These are phyloP conservation scores for Aphis gossypii DNA, from an alignment of 1,140 invertebrate species.

Conservation along the genomic window DNA sequence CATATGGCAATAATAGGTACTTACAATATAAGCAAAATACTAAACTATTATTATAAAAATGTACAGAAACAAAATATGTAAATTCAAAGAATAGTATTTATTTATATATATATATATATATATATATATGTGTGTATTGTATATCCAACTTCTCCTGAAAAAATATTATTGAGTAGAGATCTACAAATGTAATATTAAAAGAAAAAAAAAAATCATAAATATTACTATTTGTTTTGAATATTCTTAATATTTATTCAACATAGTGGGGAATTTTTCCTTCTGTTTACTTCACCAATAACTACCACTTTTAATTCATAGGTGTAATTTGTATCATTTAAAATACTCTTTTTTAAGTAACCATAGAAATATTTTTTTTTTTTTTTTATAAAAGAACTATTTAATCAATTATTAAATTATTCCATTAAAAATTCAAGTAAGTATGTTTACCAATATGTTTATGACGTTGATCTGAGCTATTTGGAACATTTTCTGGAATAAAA, in stretches of 20 bases:
- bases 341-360: background rate
- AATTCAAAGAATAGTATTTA: too few relatives aligned
- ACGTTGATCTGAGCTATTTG: background rate
- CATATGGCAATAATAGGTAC: too few relatives aligned
- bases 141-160: background rate
- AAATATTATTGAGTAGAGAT: background rate
- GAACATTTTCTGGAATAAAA: constrained; percentile 75
- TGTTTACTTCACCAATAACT: background rate
- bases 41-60: too few relatives aligned
- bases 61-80: too few relatives aligned
- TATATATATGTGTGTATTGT: too few relatives aligned
- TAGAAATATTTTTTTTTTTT: background rate
- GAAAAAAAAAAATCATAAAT: background rate
- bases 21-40: too few relatives aligned
- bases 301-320: background rate
- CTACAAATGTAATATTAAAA: background rate
- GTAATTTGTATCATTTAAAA: background rate
- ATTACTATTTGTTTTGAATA: background rate
- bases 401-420: background rate
- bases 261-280: too few relatives aligned
- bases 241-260: too few relatives aligned
- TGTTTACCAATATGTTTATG: constrained; percentile 51
- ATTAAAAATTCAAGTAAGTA: background rate
- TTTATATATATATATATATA: too few relatives aligned
- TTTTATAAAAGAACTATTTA: background rate